A percentile compares a stretch with the other conserved stretches of the same genome.
Evolutionary conservation across 2,797 vertebrate species (phyloP).

Genomic region (Bucorvus abyssinicus): DNA sequence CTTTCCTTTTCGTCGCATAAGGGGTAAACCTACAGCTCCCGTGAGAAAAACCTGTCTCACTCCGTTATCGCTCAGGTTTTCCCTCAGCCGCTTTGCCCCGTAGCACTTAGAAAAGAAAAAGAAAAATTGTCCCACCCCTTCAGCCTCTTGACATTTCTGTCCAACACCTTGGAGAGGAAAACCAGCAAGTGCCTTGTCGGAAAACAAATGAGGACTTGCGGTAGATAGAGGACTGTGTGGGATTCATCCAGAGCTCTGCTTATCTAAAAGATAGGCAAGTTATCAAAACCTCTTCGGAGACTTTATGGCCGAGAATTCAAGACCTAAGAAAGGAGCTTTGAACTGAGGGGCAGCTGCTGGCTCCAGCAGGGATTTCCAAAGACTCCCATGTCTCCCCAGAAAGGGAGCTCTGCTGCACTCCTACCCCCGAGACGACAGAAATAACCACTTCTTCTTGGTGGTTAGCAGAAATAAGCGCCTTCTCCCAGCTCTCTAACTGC

Average conservation of each 20-base stretch:
- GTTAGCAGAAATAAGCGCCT: background rate
- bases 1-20: background rate
- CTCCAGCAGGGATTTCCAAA: slow-evolving; percentile 56
- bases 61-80: slow-evolving; percentile 35
- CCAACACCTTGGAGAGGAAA: slow-evolving; percentile 67
- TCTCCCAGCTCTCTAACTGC: background rate
- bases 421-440: background rate
- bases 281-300: slow-evolving; percentile 65
- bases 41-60: slow-evolving; percentile 38
- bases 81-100: background rate
- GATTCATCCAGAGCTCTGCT: slow-evolving; percentile 61
- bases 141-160: slow-evolving; percentile 63
- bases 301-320: slow-evolving; percentile 50
- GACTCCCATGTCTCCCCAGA: background rate
- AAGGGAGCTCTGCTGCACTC: background rate
- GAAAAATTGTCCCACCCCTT: background rate
- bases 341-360: slow-evolving; percentile 42
- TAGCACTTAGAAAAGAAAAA: slow-evolving; percentile 16
- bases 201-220: slow-evolving; percentile 63
- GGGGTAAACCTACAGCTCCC: background rate
- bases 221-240: slow-evolving; percentile 49
- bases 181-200: slow-evolving; percentile 39
- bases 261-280: slow-evolving; percentile 62
- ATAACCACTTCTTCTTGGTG: background rate
- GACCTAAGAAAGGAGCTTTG: slow-evolving; percentile 57